Evolutionary conservation across 2,113 vertebrate species (phyloP).

Genomic region (Eidolon helvum): DNA sequence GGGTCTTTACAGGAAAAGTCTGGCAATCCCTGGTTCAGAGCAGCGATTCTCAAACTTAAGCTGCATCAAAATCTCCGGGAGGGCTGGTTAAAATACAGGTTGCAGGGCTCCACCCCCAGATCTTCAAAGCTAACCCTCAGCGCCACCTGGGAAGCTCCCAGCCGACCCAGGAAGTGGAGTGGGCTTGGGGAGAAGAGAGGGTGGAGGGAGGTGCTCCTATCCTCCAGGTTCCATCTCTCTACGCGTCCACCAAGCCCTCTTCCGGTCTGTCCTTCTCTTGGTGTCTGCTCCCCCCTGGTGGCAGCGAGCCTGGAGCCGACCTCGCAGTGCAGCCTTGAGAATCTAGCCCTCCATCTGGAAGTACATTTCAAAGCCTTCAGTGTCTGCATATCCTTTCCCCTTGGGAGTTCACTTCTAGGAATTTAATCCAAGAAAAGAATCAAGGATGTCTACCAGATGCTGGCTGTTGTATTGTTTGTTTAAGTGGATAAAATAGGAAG

Average conservation of each 20-base stretch:
- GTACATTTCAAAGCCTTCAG: background rate
- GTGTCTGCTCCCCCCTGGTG: slow-evolving; percentile 71
- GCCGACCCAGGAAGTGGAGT: rapidly evolving
- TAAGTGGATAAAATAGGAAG: background rate
- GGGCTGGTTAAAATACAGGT: background rate
- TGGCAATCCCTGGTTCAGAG: background rate
- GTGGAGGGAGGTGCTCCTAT: background rate
- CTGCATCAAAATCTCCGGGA: background rate
- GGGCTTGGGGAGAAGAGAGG: rapidly evolving
- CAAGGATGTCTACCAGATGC: background rate
- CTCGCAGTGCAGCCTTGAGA: background rate
- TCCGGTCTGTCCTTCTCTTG: background rate
- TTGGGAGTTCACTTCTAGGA: background rate
- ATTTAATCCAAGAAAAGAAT: background rate
- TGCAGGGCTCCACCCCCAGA: too few relatives aligned
- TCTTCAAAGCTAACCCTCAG: background rate
- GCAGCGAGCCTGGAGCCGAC: background rate
- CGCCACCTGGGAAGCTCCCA: background rate
- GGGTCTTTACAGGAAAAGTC: background rate
- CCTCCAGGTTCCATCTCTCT: rapidly evolving
- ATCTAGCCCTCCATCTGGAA: background rate
- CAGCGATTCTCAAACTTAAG: background rate
- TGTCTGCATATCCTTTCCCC: background rate
- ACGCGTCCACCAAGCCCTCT: background rate
- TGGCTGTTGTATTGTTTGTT: rapidly evolving